Evolutionary conservation across 2,888 invertebrate species (phyloP).

Genomic region (Azorinus chamasolen): DNA sequence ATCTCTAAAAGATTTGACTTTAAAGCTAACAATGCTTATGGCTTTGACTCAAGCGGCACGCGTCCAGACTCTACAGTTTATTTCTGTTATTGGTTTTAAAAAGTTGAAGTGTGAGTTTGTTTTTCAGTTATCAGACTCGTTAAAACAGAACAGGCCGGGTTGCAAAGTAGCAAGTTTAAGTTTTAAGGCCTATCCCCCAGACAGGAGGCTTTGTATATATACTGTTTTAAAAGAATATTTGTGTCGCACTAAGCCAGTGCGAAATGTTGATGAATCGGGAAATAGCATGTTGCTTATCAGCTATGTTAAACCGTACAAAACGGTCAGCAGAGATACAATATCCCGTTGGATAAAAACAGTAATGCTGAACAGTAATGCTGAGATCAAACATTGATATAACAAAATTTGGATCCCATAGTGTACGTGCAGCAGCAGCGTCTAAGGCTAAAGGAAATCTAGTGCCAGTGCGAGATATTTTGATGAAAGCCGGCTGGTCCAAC

Average conservation of each 20-base stretch:
- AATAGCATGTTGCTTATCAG: conserved; percentile 38
- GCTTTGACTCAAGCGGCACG: conserved; percentile 40
- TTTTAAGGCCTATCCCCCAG: conserved; percentile 41
- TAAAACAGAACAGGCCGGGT: conserved; percentile 35
- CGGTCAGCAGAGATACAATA: conserved; percentile 50
- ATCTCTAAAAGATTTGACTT: conserved; percentile 31
- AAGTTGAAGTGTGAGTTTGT: conserved; percentile 23
- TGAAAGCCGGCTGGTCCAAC: conserved; percentile 51
- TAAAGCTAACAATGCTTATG: conserved; percentile 49
- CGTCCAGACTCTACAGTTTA: conserved; percentile 37
- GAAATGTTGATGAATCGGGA: neutral
- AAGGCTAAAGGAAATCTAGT: conserved; percentile 38
- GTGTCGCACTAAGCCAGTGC: conserved; percentile 19
- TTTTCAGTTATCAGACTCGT: conserved; percentile 18
- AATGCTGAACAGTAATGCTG: conserved; percentile 21
- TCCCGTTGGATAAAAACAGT: conserved; percentile 58
- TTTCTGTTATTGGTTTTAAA: conserved; percentile 11
- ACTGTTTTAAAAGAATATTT: conserved; percentile 46
- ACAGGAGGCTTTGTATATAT: conserved; percentile 40
- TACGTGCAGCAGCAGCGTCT: conserved; percentile 46
- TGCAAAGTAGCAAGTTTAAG: conserved; percentile 10
- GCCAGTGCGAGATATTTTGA: conserved; percentile 32
- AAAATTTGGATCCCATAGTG: conserved; percentile 48
- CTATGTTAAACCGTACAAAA: conserved; percentile 50
- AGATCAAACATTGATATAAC: conserved; percentile 38